A percentile compares a stretch with the other conserved stretches of the same genome.
Conservation (phyloP, 2,888 invertebrate genomes). For the Xylota segnis region DNA sequence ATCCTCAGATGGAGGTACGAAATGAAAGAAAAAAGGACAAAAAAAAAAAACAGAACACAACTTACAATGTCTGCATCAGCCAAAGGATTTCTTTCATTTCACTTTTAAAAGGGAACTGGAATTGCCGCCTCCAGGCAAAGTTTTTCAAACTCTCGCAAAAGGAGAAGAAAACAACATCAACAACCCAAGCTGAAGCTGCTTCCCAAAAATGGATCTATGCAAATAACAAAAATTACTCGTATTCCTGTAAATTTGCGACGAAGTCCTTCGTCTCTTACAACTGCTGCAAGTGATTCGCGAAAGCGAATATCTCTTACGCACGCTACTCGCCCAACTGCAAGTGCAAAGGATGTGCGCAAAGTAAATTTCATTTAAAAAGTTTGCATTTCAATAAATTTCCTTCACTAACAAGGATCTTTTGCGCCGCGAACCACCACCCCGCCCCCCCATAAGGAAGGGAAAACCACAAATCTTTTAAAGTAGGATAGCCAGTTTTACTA, state of each 20-base stretch:
- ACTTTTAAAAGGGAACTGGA: conserved; percentile 47
- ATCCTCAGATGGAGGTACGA: conserved; percentile 15
- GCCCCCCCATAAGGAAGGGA: neutral
- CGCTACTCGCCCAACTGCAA: neutral
- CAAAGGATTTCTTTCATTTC: conserved; percentile 62
- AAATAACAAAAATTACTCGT: conserved; percentile 69
- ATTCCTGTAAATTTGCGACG: conserved; percentile 18
- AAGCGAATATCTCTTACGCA: conserved; percentile 35
- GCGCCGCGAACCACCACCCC: neutral
- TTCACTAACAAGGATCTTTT: conserved; percentile 38
- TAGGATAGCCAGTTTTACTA: conserved; percentile 60
- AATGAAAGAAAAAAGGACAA: no score
- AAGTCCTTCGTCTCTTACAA: conserved; percentile 34
- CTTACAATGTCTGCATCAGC: conserved; percentile 22
- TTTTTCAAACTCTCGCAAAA: conserved; percentile 16
- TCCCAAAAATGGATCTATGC: conserved; percentile 65
- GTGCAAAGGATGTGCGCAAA: conserved; percentile 62
- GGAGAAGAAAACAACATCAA: conserved; percentile 18
- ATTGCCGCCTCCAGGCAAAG: conserved; percentile 55
- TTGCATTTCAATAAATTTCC: conserved; percentile 75
- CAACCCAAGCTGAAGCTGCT: conserved; percentile 27
- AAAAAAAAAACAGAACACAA: conserved; percentile 4
- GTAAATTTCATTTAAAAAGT: conserved; percentile 76
- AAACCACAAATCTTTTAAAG: conserved; percentile 19
- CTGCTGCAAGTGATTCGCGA: conserved; percentile 40